phyloP scores from a whole-genome alignment of 2,888 invertebrate species.

The Ornithoptera priamus region DNA sequence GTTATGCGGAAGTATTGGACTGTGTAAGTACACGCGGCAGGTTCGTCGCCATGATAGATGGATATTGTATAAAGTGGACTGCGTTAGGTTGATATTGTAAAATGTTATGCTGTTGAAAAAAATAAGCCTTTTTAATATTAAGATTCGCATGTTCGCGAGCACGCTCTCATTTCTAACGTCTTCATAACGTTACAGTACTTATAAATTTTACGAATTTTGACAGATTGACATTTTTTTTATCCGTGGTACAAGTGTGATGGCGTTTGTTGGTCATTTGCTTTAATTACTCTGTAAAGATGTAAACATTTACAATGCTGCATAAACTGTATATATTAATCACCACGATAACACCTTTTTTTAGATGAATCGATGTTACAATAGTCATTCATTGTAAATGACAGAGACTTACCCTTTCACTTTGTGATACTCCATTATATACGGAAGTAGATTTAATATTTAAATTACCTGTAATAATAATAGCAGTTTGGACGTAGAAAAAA shows the following conservation, averaged over 20 bases:
- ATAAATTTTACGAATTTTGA: neutral
- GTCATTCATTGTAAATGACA: neutral
- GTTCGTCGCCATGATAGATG: neutral
- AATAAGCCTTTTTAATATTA: conserved; percentile 12
- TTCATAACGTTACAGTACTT: conserved; percentile 19
- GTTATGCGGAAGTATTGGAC: neutral
- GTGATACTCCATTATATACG: conserved; percentile 23
- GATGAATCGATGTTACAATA: conserved; percentile 3
- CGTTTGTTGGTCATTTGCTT: neutral
- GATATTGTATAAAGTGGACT: conserved; percentile 10
- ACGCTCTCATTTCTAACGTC: conserved; percentile 6
- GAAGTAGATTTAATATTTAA: conserved; percentile 27
- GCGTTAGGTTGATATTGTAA: conserved; percentile 18
- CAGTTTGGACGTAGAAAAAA: neutral
- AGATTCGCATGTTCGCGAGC: conserved; percentile 3
- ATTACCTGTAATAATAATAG: conserved; percentile 6
- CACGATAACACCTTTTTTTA: too few relatives aligned
- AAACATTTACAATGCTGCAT: neutral
- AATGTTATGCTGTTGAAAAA: conserved; percentile 18
- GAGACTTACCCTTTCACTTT: conserved; percentile 19
- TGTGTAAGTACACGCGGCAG: neutral
- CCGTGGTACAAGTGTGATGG: neutral
- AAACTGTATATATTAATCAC: conserved; percentile 14
- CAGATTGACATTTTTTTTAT: neutral
- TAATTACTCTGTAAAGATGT: neutral